A percentile compares a stretch with the other conserved stretches of the same genome.
Evolutionary conservation across 2,113 vertebrate species (phyloP).

Genomic region (Axis porcinus): DNA sequence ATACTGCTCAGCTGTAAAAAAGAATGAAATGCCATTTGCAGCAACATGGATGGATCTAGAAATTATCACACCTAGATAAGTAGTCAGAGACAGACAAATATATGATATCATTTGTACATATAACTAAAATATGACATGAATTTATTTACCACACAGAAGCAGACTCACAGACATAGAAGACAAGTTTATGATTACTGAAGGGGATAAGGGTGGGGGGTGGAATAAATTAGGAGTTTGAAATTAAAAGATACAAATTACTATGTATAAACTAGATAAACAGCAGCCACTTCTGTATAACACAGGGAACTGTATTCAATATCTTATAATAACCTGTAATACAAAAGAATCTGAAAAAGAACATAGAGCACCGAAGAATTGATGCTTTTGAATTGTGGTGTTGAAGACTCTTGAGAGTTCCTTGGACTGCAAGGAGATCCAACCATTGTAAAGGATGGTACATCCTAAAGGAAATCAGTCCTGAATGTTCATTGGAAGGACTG

Average conservation of each 20-base stretch:
- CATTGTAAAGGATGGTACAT: not conserved
- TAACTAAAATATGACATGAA: not conserved
- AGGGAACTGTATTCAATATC: not conserved
- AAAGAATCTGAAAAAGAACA: not conserved
- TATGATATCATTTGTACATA: not conserved
- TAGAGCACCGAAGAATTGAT: not conserved
- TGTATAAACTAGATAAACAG: not conserved
- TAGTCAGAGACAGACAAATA: not conserved
- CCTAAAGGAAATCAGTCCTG: not conserved
- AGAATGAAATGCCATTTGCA: not conserved
- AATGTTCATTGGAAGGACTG: not conserved
- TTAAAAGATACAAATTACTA: not conserved
- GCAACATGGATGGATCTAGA: not conserved
- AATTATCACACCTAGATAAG: not conserved
- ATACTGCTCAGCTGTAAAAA: not conserved
- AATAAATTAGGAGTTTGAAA: not conserved
- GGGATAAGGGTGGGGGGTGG: not conserved
- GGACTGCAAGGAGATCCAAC: not conserved
- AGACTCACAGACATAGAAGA: not conserved
- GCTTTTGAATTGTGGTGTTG: not conserved
- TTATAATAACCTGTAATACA: not conserved
- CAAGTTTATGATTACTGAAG: not conserved
- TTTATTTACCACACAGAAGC: not conserved
- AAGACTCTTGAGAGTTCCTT: not conserved
- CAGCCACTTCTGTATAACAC: not conserved